A percentile compares a stretch with the other conserved stretches of the same genome.
phyloP scores from a whole-genome alignment of 1,140 invertebrate genomes.

The Drosophila grimshawi region DNA sequence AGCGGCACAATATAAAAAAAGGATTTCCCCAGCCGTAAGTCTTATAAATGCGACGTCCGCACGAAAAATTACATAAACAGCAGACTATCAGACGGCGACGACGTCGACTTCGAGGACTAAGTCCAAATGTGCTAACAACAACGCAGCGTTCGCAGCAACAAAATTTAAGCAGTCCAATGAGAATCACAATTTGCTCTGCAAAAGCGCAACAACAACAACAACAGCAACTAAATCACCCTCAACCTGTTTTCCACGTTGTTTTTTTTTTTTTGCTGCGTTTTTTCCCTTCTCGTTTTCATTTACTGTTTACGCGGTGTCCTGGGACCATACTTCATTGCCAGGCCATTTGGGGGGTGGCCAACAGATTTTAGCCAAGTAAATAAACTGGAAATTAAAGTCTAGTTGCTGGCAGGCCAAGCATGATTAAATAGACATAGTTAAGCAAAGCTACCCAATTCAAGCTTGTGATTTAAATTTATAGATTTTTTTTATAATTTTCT shows the following conservation, averaged over 20 bases:
- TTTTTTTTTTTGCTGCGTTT: neutral
- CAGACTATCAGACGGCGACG: neutral
- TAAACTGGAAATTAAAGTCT: conserved; percentile 1
- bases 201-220: conserved; percentile 5
- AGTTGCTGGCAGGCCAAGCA: neutral
- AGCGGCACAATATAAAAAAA: conserved; percentile 18
- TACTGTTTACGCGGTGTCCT: conserved; percentile 27
- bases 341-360: conserved; percentile 17
- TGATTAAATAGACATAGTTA: neutral
- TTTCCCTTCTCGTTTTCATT: conserved; percentile 30
- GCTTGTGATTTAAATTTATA: too few relatives aligned
- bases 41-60: conserved; percentile 41
- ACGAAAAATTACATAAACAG: conserved; percentile 60
- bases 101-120: conserved; percentile 1
- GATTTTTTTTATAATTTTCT: too few relatives aligned
- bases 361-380: conserved; percentile 32
- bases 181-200: conserved; percentile 21
- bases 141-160: conserved; percentile 1
- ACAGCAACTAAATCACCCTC: neutral
- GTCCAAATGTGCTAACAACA: conserved; percentile 31
- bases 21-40: conserved; percentile 51
- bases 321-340: conserved; percentile 36
- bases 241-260: neutral
- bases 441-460: neutral
- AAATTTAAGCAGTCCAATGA: conserved; percentile 44